Percentiles rank a stretch among this genome's conserved stretches.
These are phyloP conservation scores for Syritta pipiens DNA, from an alignment of 2,888 invertebrate species.

Conservation along the genomic window DNA sequence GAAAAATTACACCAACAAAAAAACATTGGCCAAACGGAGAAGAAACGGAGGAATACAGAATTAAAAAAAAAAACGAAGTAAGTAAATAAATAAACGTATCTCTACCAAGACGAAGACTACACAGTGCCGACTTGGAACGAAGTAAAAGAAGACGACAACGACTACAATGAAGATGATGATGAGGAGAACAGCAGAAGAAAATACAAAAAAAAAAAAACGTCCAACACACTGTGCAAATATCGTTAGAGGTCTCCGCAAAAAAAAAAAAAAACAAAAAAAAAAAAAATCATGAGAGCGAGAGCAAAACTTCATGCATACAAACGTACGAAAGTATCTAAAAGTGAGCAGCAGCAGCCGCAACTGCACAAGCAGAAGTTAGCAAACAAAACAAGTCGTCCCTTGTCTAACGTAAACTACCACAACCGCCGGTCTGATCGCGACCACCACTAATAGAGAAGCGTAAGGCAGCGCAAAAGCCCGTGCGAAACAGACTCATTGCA, in stretches of 20 bases:
- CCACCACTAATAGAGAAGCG: slow-evolving; percentile 46
- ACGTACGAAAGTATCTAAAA: slow-evolving; percentile 62
- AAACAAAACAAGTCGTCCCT: slow-evolving; percentile 68
- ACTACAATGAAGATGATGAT: slow-evolving; percentile 63
- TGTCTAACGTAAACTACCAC: slow-evolving; percentile 68
- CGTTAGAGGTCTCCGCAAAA: slow-evolving; percentile 62
- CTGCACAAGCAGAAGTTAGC: slow-evolving; percentile 60
- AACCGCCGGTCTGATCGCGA: slow-evolving; percentile 43
- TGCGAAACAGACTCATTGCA: slow-evolving; percentile 55
- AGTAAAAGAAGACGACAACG: slow-evolving; percentile 67
- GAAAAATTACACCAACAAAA: slow-evolving; percentile 65
- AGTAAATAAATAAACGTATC: slow-evolving; percentile 65
- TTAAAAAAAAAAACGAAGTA: slow-evolving; percentile 34
- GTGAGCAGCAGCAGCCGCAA: slow-evolving; percentile 30
- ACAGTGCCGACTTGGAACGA: slow-evolving; percentile 30
- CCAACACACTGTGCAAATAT: slow-evolving; percentile 66
- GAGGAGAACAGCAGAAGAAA: slow-evolving; percentile 31
- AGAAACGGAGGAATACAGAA: slow-evolving; percentile 41
- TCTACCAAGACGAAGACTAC: slow-evolving; percentile 52
- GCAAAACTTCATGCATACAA: slow-evolving; percentile 57
- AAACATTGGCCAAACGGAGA: slow-evolving; percentile 41
- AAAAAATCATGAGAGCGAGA: slow-evolving; percentile 65
- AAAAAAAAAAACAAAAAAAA: too few relatives aligned
- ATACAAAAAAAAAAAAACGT: slow-evolving; percentile 19
- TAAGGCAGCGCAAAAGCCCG: slow-evolving; percentile 34